These are phyloP conservation scores for Anastatus disparis DNA, from an alignment of 1,140 invertebrate genomes.

Conservation along the genomic window DNA sequence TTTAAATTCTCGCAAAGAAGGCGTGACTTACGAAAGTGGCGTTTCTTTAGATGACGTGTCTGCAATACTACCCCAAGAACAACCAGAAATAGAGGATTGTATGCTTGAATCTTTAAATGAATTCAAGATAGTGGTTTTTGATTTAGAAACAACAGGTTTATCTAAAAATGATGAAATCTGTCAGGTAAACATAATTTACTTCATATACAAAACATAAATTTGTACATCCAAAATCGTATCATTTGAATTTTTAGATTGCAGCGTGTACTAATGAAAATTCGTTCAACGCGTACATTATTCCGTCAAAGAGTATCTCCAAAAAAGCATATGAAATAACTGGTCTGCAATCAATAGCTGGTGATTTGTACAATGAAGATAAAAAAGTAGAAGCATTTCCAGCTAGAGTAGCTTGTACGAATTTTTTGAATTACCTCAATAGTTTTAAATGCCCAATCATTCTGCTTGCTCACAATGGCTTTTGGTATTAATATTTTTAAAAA, in stretches of 20 bases:
- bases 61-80: background rate
- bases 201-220: background rate
- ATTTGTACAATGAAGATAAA: background rate
- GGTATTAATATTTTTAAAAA: background rate
- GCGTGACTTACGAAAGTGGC: slow-evolving; percentile 23
- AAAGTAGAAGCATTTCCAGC: too few species aligned
- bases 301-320: background rate
- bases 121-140: slow-evolving; percentile 23
- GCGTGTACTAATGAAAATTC: background rate
- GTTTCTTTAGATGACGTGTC: background rate
- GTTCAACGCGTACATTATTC: background rate
- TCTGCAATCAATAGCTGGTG: background rate
- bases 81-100: background rate
- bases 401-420: too few species aligned
- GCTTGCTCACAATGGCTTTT: slow-evolving; percentile 19
- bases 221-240: background rate
- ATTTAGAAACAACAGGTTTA: slow-evolving; percentile 34
- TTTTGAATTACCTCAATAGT: too few species aligned
- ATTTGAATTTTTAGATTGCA: slow-evolving; percentile 18
- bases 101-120: background rate
- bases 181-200: slow-evolving; percentile 3
- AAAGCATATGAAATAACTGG: background rate
- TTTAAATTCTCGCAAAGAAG: background rate
- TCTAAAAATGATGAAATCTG: slow-evolving; percentile 12
- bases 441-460: slow-evolving; percentile 5